Evolutionary conservation across 2,113 vertebrate species (phyloP).

Genomic region (Xenopus laevis): DNA sequence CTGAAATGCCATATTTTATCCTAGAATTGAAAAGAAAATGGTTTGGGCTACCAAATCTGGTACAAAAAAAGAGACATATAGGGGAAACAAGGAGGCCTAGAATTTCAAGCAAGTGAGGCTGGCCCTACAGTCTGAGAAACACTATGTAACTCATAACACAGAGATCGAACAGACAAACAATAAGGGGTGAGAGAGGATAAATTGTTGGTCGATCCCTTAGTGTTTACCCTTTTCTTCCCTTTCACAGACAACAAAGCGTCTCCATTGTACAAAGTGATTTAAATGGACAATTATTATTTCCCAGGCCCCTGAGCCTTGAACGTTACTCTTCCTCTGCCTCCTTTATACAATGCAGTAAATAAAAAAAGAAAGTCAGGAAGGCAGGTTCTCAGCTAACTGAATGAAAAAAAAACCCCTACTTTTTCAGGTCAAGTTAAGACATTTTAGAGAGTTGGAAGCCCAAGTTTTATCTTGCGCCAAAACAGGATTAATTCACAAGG

Average conservation of each 20-base stretch:
- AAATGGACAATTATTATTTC: conserved; percentile 43
- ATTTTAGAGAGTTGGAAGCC: conserved; percentile 58
- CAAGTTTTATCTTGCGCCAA: conserved; percentile 64
- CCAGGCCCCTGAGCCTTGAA: conserved; percentile 47
- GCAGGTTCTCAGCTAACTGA: conserved; percentile 55
- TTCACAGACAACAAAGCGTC: conserved; percentile 30
- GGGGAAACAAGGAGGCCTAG: too few relatives aligned
- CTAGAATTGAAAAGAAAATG: too few relatives aligned
- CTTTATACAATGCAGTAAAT: conserved; percentile 57
- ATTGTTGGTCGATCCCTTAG: too few relatives aligned
- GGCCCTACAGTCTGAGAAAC: too few relatives aligned
- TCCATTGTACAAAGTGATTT: conserved; percentile 44
- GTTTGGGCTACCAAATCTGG: too few relatives aligned
- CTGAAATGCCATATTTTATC: too few relatives aligned
- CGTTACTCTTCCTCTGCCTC: conserved; percentile 54
- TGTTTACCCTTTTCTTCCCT: background rate
- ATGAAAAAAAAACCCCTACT: conserved; percentile 52
- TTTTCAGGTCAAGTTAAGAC: conserved; percentile 63
- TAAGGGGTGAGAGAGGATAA: too few relatives aligned
- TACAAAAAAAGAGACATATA: too few relatives aligned
- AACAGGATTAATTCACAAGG: conserved; percentile 59
- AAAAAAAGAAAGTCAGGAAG: conserved; percentile 47
- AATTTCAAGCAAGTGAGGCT: too few relatives aligned
- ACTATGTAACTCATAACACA: too few relatives aligned
- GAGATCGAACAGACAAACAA: too few relatives aligned